A percentile compares a stretch with the other conserved stretches of the same genome.
Conservation (phyloP, 2,113 vertebrate genomes). For the Maccullochella peelii region DNA sequence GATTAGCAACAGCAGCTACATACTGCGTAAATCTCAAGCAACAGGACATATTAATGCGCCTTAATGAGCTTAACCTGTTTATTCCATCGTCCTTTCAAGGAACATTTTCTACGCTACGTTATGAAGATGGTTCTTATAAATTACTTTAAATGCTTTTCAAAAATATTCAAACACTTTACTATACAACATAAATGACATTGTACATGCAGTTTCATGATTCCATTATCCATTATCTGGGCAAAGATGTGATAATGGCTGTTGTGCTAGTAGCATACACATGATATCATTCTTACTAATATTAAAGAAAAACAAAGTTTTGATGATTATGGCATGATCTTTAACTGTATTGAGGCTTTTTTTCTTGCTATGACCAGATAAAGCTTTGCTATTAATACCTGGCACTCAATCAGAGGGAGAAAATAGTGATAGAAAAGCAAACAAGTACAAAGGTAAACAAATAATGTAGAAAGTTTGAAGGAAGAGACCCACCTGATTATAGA, state of each 20-base stretch:
- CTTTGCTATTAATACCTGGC: no score
- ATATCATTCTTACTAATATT: not conserved
- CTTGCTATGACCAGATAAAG: not conserved
- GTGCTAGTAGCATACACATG: not conserved
- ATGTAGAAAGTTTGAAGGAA: not conserved
- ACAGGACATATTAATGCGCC: conserved; percentile 54
- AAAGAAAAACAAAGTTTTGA: not conserved
- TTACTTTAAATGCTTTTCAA: not conserved
- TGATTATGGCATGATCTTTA: not conserved
- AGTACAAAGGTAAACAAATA: not conserved
- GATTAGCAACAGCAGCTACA: conserved; percentile 65
- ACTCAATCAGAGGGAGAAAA: not conserved
- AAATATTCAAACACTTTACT: not conserved
- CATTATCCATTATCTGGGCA: not conserved
- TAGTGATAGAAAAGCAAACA: not conserved
- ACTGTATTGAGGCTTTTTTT: not conserved
- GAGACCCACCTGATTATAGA: conserved; percentile 62
- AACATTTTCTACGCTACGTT: not conserved
- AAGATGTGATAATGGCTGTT: not conserved
- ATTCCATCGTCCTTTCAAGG: conserved; percentile 25
- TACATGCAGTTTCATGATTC: not conserved
- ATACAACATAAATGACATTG: not conserved
- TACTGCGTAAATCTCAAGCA: conserved; percentile 43
- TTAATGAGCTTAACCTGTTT: conserved; percentile 73
- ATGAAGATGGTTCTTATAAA: not conserved